These are phyloP conservation scores for Trogon melanurus DNA, from an alignment of 2,113 vertebrate species.

Conservation along the genomic window DNA sequence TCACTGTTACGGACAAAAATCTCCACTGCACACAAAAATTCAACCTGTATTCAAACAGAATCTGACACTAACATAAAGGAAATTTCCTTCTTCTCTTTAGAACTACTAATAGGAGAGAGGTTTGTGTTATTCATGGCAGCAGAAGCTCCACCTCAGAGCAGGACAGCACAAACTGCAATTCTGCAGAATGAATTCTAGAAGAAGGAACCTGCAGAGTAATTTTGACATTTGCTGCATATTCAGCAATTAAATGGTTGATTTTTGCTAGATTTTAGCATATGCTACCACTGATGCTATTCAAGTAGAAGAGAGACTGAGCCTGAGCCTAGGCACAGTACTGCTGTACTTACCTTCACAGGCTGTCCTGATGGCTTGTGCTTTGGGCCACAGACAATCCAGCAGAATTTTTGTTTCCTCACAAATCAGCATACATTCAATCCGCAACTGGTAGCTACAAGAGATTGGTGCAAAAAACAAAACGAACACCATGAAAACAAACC, in stretches of 20 bases:
- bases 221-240: rapidly evolving
- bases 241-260: not conserved
- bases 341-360: constrained; percentile 86
- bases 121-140: not conserved
- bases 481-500: not conserved
- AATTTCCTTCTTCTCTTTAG: not conserved
- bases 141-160: not conserved
- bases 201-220: not conserved
- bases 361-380: constrained; percentile 79
- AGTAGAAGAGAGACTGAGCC: not conserved
- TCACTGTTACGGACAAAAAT: not conserved
- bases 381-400: constrained; percentile 86
- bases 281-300: not conserved
- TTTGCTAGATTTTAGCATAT: not conserved
- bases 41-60: not conserved
- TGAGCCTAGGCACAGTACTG: not conserved
- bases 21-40: not conserved
- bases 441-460: constrained; percentile 85
- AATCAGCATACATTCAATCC: constrained; percentile 91
- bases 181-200: not conserved
- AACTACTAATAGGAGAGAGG: not conserved
- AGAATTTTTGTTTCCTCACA: constrained; percentile 84
- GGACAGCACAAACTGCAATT: not conserved
- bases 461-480: not conserved
- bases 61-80: not conserved